Evolutionary conservation across 2,888 invertebrate genomes (phyloP), one percentile per base, ranked within the genome.

Genomic region (Smittia sp.): DNA sequence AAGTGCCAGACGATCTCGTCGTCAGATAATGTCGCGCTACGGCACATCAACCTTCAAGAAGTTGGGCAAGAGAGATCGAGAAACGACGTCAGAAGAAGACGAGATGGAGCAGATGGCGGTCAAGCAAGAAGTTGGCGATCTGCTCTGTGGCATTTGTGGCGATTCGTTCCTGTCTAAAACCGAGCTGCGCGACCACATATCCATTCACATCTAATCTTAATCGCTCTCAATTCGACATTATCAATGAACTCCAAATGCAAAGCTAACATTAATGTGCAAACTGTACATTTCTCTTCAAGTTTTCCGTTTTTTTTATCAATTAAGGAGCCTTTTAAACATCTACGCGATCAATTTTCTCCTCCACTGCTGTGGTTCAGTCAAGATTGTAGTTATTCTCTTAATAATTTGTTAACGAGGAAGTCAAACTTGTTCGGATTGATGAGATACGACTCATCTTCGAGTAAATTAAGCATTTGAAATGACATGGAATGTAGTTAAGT

Each of bases 61-160:
- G 11, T n/a, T 15, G 4, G 9, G 9, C 9, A 58, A 58, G 22
- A 2, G 22, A 20, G 6, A 3, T 2, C 2, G 22, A 13, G 9
- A 9, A 20, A 4, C 18, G 18, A 3, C 58, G 4, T 58, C 58
- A 22, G 58, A 38, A 9, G 67, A 67, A 9, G 69, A 70, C 25
- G 67, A 67, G n/a, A 1, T 54, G 15, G 54, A 70, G 18, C n/a
- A 32, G 18, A 18, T 27, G 6, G 15, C 54, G n/a, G 32, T 70
- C 3, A 54, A 54, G 13, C 25, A 70, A 70, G 69, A 70, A 20
- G 24, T 68, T 20, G 20, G 13, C 32, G 69, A 70, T n/a, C 52
- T 52, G 25, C n/a, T n/a, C 13, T 93, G 93, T 79, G 92, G 92
- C 81, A 92, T 93, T 90, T 93, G 93, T 80, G 86, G 89, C 73